A percentile compares a stretch with the other conserved stretches of the same genome.
Conservation (phyloP, 2,888 invertebrate genomes). For the Drosophila subsilvestris region DNA sequence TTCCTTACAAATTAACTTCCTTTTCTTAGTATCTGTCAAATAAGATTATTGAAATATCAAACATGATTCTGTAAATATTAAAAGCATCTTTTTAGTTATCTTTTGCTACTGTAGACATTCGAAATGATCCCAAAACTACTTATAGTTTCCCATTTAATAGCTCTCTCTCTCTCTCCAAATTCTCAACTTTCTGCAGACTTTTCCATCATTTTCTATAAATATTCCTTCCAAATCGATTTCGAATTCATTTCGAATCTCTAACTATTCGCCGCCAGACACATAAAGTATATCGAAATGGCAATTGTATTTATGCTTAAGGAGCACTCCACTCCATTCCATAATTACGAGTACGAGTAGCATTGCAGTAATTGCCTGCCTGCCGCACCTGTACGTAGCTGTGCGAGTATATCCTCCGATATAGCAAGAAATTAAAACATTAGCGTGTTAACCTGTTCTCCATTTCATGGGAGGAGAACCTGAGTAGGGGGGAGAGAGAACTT, state of each 20-base stretch:
- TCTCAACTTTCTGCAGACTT: too few species aligned
- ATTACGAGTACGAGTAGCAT: background rate
- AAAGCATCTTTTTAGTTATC: too few species aligned
- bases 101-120: too few species aligned
- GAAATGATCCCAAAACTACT: background rate
- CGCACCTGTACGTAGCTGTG: slow-evolving; percentile 33
- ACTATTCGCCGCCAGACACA: slow-evolving; percentile 4
- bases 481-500: slow-evolving; percentile 12
- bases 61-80: too few species aligned
- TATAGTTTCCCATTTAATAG: background rate
- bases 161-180: accelerated
- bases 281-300: slow-evolving; percentile 36
- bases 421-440: slow-evolving; percentile 70
- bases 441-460: slow-evolving; percentile 63
- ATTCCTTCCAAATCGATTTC: slow-evolving; percentile 11
- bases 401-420: slow-evolving; percentile 28
- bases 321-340: slow-evolving; percentile 29
- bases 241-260: slow-evolving; percentile 14
- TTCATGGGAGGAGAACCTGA: slow-evolving; percentile 29
- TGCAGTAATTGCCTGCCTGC: slow-evolving; percentile 42
- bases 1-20: too few species aligned
- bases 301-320: slow-evolving; percentile 42
- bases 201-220: background rate
- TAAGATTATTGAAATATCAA: too few species aligned
- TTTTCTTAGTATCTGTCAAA: too few species aligned